Base-by-base conservation (phyloP, 2,797 vertebrate genomes). In the Otolemur crassicaudatus region DNA sequence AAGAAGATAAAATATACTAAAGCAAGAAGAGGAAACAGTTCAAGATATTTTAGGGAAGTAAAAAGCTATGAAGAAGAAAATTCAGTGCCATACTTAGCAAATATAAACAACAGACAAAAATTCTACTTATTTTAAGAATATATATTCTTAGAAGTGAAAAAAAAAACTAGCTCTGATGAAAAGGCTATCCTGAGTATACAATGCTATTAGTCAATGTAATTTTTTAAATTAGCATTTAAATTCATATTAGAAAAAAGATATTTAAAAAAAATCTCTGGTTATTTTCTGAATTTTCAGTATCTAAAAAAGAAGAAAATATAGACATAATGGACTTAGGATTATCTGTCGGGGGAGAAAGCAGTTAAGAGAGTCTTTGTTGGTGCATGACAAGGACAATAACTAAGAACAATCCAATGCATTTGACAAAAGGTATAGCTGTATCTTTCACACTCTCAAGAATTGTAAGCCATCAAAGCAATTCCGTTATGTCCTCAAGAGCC, bases 31-130 rank as follows among this genome's bases (percentile, higher is more conserved):
- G 34, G 49, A 91, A 84, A 88, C 83, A 81, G 69, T 53, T 87
- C 73, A 61, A 49, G 22, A 60, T 85, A 91, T 93, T 92, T 95
- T 96, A 90, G 43, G 46, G 12, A 95, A 87, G 27, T 56, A 77
- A 86, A 94, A 95, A 61, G 60, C 87, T 82, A 91, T 22, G 86
- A 91, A 92, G 23, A 83, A 76, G 43, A 95, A 85, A 88, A 65
- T 46, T 79, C 9, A 49, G 31, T 86, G 37, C 8, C 25, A 60
- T 88, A 77, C 11, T 63, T 72, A 90, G 87, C 5, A 89, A 90
- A 90, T 25, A 93, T 1, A 85, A 92, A 61, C 4, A 80, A 72
- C 37, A 77, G 34, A 60, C 4, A 49, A 77, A 92, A 82, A 90
- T 90, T 87, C 37, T 84, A 27, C 49, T 84, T 58, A 61, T 61